phyloP scores from a whole-genome alignment of 2,113 vertebrate species.

The Labrus mixtus region DNA sequence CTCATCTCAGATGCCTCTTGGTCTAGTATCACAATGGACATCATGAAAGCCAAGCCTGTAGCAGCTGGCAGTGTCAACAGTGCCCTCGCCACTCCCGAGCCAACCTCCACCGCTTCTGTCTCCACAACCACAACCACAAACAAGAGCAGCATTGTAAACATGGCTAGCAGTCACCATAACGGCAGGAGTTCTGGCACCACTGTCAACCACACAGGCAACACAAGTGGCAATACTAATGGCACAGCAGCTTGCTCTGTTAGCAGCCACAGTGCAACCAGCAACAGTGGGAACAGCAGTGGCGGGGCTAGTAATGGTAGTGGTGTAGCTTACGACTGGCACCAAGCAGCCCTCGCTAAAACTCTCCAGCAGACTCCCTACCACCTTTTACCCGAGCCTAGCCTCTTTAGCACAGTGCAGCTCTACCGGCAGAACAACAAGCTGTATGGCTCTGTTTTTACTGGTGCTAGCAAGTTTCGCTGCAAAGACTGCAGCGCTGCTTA shows the following conservation, averaged over 20 bases:
- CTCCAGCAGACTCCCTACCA: constrained; percentile 96
- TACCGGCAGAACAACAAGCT: constrained; percentile 98
- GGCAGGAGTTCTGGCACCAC: constrained; percentile 85
- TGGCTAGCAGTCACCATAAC: constrained; percentile 77
- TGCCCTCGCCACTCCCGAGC: constrained; percentile 69
- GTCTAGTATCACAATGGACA: constrained; percentile 95
- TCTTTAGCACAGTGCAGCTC: constrained; percentile 99
- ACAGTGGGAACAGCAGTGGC: constrained; percentile 80
- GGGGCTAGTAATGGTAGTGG: constrained; percentile 82
- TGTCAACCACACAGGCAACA: constrained; percentile 75
- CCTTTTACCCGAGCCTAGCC: constrained; percentile 96
- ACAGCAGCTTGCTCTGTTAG: constrained; percentile 73
- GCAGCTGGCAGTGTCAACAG: constrained; percentile 69
- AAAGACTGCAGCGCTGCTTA: constrained; percentile 99
- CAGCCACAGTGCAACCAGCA: constrained; percentile 81
- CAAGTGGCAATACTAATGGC: constrained; percentile 77
- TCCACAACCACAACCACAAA: constrained; percentile 72
- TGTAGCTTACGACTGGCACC: constrained; percentile 98
- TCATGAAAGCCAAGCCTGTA: constrained; percentile 91
- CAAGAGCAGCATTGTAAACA: constrained; percentile 77
- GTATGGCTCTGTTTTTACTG: constrained; percentile 97
- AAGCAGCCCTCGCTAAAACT: constrained; percentile 97
- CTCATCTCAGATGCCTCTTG: constrained; percentile 98
- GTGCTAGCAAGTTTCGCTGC: constrained; percentile 98
- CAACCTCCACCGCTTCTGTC: constrained; percentile 71